Conservation (phyloP, 2,797 vertebrate genomes). For the Enteromius afrohamiltoni region DNA sequence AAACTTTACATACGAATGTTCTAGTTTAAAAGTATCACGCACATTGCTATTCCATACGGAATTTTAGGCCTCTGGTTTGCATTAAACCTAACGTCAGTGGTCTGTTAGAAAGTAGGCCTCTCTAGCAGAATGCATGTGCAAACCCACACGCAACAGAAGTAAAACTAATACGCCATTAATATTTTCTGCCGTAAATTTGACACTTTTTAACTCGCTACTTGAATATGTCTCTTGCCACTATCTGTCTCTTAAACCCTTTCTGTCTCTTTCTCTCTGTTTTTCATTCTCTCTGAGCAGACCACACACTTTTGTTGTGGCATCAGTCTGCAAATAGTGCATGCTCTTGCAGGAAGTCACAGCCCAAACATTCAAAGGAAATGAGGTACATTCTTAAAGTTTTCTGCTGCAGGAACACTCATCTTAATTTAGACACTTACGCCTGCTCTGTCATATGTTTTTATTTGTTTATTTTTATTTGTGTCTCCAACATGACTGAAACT, state of each 20-base stretch:
- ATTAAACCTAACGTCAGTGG: not conserved
- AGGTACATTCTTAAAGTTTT: constrained; percentile 56
- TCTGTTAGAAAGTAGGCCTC: not conserved
- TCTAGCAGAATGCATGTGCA: not conserved
- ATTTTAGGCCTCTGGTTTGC: not conserved
- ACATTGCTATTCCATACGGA: not conserved
- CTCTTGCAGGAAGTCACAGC: constrained; percentile 74
- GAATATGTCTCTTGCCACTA: constrained; percentile 2
- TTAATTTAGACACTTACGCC: constrained; percentile 17
- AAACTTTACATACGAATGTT: not conserved
- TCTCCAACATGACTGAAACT: no score
- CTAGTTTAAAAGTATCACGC: no score
- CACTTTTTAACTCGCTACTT: not conserved
- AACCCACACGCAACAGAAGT: not conserved
- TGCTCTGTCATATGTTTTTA: not conserved
- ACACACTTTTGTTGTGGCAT: constrained; percentile 71
- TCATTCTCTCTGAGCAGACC: constrained; percentile 52
- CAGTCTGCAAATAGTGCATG: constrained; percentile 64
- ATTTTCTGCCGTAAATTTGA: not conserved
- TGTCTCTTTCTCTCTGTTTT: not conserved
- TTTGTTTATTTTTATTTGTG: not conserved
- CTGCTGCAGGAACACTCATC: constrained; percentile 57
- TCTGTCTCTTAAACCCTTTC: constrained; percentile 4
- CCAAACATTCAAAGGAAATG: constrained; percentile 74
- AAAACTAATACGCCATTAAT: not conserved